A percentile compares a stretch with the other conserved stretches of the same genome.
These are phyloP conservation scores for Thermophis baileyi DNA, from an alignment of 2,113 vertebrate species.

Conservation along the genomic window DNA sequence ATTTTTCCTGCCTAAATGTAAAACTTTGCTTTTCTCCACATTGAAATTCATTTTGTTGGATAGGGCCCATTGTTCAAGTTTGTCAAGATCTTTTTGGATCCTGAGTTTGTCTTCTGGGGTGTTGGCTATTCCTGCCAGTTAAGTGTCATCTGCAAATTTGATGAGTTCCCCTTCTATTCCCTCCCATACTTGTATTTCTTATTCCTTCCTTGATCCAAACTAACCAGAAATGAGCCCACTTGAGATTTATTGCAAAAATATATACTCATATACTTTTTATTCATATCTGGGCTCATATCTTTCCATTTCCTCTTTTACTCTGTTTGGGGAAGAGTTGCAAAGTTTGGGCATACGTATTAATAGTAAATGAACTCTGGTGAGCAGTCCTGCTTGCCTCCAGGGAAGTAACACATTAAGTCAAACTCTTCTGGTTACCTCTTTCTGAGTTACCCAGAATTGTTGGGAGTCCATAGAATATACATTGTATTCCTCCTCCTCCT, in stretches of 20 bases:
- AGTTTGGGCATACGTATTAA: neutral
- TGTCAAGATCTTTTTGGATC: too few species aligned
- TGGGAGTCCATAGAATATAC: neutral
- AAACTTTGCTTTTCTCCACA: too few species aligned
- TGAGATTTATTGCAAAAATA: constrained; percentile 15
- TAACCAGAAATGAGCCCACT: neutral
- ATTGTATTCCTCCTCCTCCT: neutral
- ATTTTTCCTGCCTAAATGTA: too few species aligned
- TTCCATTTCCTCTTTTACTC: neutral
- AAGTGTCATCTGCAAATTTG: too few species aligned
- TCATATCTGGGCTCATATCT: neutral
- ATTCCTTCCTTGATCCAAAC: neutral
- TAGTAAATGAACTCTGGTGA: neutral
- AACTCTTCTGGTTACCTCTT: neutral
- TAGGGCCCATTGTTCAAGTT: too few species aligned
- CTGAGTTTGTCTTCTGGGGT: too few species aligned
- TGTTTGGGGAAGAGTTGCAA: neutral
- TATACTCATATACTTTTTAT: neutral
- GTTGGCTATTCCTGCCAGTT: too few species aligned
- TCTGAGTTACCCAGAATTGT: neutral
- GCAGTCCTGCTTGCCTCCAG: neutral
- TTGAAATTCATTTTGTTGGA: too few species aligned
- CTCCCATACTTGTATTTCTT: neutral
- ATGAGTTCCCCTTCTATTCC: too few species aligned
- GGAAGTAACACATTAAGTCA: neutral